Base-by-base conservation (phyloP, 30 jellyfish, hydroid and myxozoan species). In the Chironex yamaguchii region DNA sequence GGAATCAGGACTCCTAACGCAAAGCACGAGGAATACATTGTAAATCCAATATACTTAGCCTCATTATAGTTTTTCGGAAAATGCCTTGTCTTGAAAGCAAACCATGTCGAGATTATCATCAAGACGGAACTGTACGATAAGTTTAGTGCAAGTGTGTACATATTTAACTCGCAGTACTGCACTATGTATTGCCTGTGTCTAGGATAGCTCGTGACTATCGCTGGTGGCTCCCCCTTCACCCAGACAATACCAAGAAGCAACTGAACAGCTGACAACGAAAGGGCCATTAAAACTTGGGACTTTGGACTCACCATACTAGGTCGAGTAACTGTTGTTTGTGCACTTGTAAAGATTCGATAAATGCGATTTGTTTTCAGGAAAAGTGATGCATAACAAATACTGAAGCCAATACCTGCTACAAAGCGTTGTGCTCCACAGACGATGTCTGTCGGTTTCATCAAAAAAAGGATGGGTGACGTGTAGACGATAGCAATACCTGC, bases 21-120 rank as follows among this genome's bases (percentile, higher is more conserved):
- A 71, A 84, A 83, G 71, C 97, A 94, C 0, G 99, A 71, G 14
- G 88, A 48, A 76, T 88, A 94, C 95, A 94, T 81, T 21, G 99
- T 89, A 34, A 88, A 71, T 32, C 97, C 99, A 21, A 94, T 94
- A 78, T 88, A 83, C 81, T 89, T 88, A 0, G 99, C 97, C 78
- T 94, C 99, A 85, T 94, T 94, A 84, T 94, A 94, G 69, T 94
- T 94, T 92, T 89, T 94, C 12, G 99, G 99, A 69, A 88, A 94
- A 63, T 88, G 69, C 14, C 99, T 71, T 42, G 99, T 94, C 49
- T 94, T 94, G 86, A 82, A 85, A 9, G 99, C 99, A 34, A 86
- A 81, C 92, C 96, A 78, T 32, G 99, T 94, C 52, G 94, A 81
- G 22, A 81, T 86, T 2, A 85, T 71, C 94, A 88, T 85, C 52